phyloP scores from a whole-genome alignment of 2,797 vertebrate species.

The Gephyroberyx darwinii region DNA sequence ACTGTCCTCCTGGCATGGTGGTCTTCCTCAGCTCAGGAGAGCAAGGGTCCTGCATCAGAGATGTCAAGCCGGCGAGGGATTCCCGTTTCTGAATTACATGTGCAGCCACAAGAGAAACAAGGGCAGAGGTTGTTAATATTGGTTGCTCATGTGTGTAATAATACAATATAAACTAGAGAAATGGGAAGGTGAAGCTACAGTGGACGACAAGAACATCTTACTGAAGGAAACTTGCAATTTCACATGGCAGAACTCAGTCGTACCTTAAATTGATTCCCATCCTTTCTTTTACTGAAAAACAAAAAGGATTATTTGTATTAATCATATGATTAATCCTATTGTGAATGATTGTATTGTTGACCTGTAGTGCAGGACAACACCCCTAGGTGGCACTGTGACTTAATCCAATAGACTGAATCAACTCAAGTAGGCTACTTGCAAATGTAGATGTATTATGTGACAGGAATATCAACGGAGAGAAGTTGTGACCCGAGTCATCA shows the following conservation, averaged over 20 bases:
- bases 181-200: too few species aligned
- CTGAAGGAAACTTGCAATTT: neutral
- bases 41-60: slow-evolving; percentile 72
- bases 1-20: slow-evolving; percentile 3
- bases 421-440: slow-evolving; percentile 10
- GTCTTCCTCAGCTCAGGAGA: slow-evolving; percentile 71
- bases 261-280: slow-evolving; percentile 60
- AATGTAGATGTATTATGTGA: slow-evolving; percentile 26
- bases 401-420: slow-evolving; percentile 5
- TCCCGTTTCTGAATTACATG: slow-evolving; percentile 53
- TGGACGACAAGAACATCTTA: neutral
- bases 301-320: neutral
- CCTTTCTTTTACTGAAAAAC: slow-evolving; percentile 65
- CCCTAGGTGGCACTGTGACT: slow-evolving; percentile 63
- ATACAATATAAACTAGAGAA: neutral
- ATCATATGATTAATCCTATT: neutral
- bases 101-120: neutral
- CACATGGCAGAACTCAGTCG: neutral
- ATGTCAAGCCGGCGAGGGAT: slow-evolving; percentile 69
- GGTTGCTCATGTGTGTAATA: neutral
- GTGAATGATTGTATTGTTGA: neutral
- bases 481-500: slow-evolving; percentile 35
- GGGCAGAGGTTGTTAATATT: neutral
- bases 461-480: slow-evolving; percentile 42
- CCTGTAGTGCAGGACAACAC: neutral